These are phyloP conservation scores for Galbula dea DNA, from an alignment of 2,113 vertebrate genomes.

Conservation along the genomic window DNA sequence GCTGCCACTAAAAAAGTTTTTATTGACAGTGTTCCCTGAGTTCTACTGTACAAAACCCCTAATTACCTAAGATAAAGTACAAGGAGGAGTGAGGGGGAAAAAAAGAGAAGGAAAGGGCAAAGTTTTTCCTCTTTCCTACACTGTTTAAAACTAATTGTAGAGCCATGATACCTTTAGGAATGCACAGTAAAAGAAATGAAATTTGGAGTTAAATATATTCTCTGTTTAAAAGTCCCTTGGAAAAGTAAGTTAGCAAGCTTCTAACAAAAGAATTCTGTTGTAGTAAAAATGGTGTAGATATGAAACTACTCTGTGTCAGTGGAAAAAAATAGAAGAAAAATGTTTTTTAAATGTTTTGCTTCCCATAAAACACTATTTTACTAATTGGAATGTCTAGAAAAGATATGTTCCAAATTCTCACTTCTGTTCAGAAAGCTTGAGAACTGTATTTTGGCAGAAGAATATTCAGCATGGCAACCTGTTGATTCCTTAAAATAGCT, in stretches of 20 bases:
- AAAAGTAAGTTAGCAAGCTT: background rate
- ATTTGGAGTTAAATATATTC: background rate
- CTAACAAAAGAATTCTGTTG: background rate
- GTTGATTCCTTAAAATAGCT: background rate
- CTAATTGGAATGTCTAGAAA: background rate
- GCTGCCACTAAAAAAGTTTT: background rate
- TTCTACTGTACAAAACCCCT: background rate
- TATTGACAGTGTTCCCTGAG: background rate
- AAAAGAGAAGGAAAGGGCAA: background rate
- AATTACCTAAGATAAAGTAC: background rate
- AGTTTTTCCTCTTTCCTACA: background rate
- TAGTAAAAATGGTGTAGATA: background rate
- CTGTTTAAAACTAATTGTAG: background rate
- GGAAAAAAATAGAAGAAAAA: background rate
- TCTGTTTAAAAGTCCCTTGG: background rate
- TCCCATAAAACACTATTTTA: background rate
- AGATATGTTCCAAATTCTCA: background rate
- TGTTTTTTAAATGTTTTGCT: background rate
- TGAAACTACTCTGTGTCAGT: background rate
- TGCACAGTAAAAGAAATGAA: background rate
- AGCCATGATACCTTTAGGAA: background rate
- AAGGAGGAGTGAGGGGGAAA: rapidly evolving
- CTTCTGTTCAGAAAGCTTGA: background rate
- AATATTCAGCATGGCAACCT: background rate
- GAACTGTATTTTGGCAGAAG: background rate